Base-by-base conservation (phyloP, 1,140 invertebrate species). In the Drosophila kikkawai region DNA sequence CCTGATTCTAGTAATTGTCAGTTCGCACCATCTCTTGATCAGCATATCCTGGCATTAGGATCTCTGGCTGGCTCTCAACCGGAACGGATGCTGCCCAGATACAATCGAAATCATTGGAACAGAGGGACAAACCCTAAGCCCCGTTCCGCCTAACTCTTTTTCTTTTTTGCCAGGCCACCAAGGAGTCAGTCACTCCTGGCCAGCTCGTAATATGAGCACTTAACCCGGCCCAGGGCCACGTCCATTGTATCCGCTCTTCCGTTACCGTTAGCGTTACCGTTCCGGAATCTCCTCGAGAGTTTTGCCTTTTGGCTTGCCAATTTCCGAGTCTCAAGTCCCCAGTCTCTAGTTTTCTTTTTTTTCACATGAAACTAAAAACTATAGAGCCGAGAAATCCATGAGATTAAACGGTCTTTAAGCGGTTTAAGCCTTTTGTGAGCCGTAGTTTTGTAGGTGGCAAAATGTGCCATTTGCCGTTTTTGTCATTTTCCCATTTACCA, bases 381-480 rank as follows among this genome's bases (percentile, higher is more conserved):
- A 15, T 8, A 13, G 15, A 22, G 51, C 53, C 5, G 36, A 39
- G 53, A 47, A 85, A 85, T 78, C 74, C 82, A 66, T 69, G 51
- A 84, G 84, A 87, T 87, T 90, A 87, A 84, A 84, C 59, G 84
- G 68, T 81, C 77, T 57, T 88, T 84, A 88, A 88, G 84, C 84
- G 84, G 80, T 88, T 87, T 87, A 90, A 88, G 73, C 84, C 84
- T 75, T 87, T 88, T 90, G 85, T 90, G 66, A 63, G 37, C 8
- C 39, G 50, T 29, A 74, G 84, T 84, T 90, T 90, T 67, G 73
- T 71, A 88, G 85, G 84, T 90, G 83, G 83, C 76, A 80, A 87
- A 82, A 61, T 85, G 71, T 80, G 82, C 47, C 67, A 70, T 70
- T 70, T 50, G 37, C 45, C 41, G 45, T 68, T 41, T 67, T 41